Percentiles rank a stretch among this genome's conserved stretches.
Conservation (phyloP, 1,140 invertebrate genomes). For the Aphaenogaster floridana region DNA sequence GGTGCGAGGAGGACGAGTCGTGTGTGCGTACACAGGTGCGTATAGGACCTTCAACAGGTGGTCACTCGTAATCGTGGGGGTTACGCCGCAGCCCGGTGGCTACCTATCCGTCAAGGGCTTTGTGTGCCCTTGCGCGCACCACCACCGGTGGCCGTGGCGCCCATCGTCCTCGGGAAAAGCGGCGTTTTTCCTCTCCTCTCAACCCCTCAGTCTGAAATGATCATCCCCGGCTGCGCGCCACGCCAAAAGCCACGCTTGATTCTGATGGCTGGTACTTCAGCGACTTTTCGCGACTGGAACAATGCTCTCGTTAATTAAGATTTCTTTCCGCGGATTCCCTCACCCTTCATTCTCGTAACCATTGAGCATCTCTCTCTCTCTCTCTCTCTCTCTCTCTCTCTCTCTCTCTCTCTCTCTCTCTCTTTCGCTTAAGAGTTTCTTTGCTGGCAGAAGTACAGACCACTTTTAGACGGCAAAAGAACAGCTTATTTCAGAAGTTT, state of each 20-base stretch:
- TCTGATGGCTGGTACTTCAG: slow-evolving; percentile 72
- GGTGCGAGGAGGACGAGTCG: slow-evolving; percentile 66
- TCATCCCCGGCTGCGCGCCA: slow-evolving; percentile 18
- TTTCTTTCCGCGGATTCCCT: slow-evolving; percentile 80
- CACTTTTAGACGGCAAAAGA: background rate
- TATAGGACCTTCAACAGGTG: slow-evolving; percentile 84
- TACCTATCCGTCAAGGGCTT: slow-evolving; percentile 86
- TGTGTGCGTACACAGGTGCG: slow-evolving; percentile 84
- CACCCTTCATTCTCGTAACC: slow-evolving; percentile 17
- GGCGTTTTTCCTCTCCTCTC: slow-evolving; percentile 73
- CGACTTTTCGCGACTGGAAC: slow-evolving; percentile 82
- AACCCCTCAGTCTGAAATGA: slow-evolving; percentile 67
- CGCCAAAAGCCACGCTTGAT: slow-evolving; percentile 64
- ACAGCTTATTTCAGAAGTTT: slow-evolving; percentile 21
- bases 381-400: slow-evolving; percentile 10
- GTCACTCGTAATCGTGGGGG: slow-evolving; percentile 82
- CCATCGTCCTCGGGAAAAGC: slow-evolving; percentile 80
- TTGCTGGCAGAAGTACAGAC: background rate
- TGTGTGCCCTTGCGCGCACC: slow-evolving; percentile 81
- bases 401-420: background rate
- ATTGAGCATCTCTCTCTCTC: background rate
- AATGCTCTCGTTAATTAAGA: slow-evolving; percentile 86
- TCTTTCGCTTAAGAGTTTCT: background rate
- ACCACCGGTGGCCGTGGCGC: slow-evolving; percentile 73
- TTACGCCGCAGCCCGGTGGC: slow-evolving; percentile 82